Percentiles rank a stretch among this genome's conserved stretches.
Conservation (phyloP, 2,888 invertebrate species). For the Prionchulus punctatus region DNA sequence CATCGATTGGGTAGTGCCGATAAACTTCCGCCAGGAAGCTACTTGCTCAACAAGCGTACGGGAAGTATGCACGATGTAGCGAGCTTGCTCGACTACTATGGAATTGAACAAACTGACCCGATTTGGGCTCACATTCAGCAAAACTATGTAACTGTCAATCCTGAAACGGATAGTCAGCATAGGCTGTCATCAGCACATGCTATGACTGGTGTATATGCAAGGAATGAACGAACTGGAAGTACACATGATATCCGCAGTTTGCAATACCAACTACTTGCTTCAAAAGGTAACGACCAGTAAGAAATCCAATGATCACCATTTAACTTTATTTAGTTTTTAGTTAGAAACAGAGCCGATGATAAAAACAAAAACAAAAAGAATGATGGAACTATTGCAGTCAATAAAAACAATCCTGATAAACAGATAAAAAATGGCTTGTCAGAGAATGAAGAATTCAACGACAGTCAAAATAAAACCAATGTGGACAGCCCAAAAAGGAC, state of each 20-base stretch:
- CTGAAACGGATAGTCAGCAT: neutral
- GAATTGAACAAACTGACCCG: neutral
- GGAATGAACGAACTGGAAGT: neutral
- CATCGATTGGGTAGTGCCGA: neutral
- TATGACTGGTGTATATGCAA: neutral
- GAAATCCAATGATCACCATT: too few species aligned
- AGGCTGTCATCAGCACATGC: neutral
- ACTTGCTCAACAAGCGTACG: neutral
- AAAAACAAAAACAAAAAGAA: too few species aligned
- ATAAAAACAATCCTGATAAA: too few species aligned
- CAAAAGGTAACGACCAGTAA: neutral
- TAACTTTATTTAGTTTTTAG: too few species aligned
- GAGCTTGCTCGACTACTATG: neutral
- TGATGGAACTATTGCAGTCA: too few species aligned
- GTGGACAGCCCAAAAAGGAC: too few species aligned
- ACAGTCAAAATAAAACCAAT: too few species aligned
- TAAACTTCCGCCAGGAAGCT: neutral
- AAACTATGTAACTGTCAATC: neutral
- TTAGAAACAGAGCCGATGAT: too few species aligned
- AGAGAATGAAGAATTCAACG: too few species aligned
- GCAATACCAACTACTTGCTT: neutral
- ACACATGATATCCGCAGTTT: neutral
- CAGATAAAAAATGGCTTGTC: too few species aligned
- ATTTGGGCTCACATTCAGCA: neutral
- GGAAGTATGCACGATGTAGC: neutral